Percentiles rank a stretch among this genome's conserved stretches.
Conservation (phyloP, 2,113 vertebrate genomes). For the Gymnocephalus cernua region DNA sequence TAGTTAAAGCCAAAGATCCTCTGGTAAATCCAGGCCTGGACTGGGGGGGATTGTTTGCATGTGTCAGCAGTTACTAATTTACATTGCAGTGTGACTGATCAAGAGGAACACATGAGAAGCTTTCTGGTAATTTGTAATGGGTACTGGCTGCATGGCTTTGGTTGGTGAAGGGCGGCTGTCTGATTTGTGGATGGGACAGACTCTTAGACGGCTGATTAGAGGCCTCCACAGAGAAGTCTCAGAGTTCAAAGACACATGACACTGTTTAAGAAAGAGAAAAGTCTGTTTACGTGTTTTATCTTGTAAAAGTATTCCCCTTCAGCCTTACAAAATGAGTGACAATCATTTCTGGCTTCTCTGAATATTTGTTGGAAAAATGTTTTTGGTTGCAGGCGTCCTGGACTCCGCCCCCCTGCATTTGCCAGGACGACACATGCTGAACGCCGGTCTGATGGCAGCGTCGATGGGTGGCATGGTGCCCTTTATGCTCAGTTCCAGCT, state of each 20-base stretch:
- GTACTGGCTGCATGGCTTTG: slow-evolving; percentile 18
- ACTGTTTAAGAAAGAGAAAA: slow-evolving; percentile 16
- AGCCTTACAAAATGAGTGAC: background rate
- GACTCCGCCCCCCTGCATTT: slow-evolving; percentile 82
- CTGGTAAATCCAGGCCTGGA: slow-evolving; percentile 51
- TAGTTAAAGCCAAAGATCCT: slow-evolving; percentile 60
- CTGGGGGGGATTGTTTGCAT: background rate
- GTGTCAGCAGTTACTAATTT: slow-evolving; percentile 42
- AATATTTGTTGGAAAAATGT: slow-evolving; percentile 16
- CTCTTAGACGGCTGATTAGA: slow-evolving; percentile 34
- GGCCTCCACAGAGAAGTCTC: slow-evolving; percentile 14
- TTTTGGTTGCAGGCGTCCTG: slow-evolving; percentile 76
- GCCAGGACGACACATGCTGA: slow-evolving; percentile 86
- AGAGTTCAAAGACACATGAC: slow-evolving; percentile 12
- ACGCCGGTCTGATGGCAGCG: slow-evolving; percentile 83
- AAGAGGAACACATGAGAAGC: slow-evolving; percentile 51
- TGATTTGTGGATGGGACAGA: slow-evolving; percentile 43
- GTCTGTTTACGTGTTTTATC: slow-evolving; percentile 32
- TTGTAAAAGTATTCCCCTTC: slow-evolving; percentile 17
- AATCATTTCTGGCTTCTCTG: background rate
- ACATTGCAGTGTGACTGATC: slow-evolving; percentile 28
- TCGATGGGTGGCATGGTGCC: slow-evolving; percentile 84
- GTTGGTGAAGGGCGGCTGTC: background rate
- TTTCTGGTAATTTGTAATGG: slow-evolving; percentile 42
- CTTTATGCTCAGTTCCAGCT: slow-evolving; percentile 86